Base-by-base conservation (phyloP, 2,113 vertebrate genomes). In the Globicephala melas region DNA sequence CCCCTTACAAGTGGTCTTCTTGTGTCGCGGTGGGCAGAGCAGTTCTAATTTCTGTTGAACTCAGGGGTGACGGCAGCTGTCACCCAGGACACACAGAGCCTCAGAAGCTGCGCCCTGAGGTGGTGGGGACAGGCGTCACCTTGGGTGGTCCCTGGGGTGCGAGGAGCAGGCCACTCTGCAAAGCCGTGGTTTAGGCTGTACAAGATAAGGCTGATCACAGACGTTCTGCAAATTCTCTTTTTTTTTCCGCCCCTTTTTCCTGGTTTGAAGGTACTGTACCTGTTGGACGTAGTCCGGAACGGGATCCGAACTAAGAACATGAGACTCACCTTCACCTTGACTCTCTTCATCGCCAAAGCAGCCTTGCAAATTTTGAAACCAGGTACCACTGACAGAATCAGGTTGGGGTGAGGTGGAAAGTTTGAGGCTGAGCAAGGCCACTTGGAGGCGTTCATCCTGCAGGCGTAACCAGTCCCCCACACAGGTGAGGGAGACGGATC, bases 361-460 rank as follows among this genome's bases (percentile, higher is more conserved):
- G 99, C 99, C 60, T 98, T 99, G 97, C 99, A 99, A 97, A 99
- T 99, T 98, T 98, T 99, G 67, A 99, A 98, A 97, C 99, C 99
- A 98, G 99, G 99, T 99, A 98, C 36, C 25, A 38, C 70, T 8
- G 41, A 10, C 6, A 23, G 44, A 53, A 2, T 25, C 1, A 0
- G 9, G 62, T 33, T 3, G 50, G 15, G 58, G 20, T 9, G 23
- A 76, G 67, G 6, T 0, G 4, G 20, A 10, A 53, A 41, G 23
- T 2, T 2, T 13, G 50, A n/a, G 28, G 31, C 15, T 25, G 36
- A 88, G 28, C 23, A 4, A 25, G 50, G 63, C 73, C 2, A 0
- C 6, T 1, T 25, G 11, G 23, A 1, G 13, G 23, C 0, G 0
- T 18, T 12, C 53, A 6, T 36, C 14, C 70, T 7, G 1, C 4